phyloP scores from a whole-genome alignment of 2,113 vertebrate species.

The Chascanopsetta lugubris region DNA sequence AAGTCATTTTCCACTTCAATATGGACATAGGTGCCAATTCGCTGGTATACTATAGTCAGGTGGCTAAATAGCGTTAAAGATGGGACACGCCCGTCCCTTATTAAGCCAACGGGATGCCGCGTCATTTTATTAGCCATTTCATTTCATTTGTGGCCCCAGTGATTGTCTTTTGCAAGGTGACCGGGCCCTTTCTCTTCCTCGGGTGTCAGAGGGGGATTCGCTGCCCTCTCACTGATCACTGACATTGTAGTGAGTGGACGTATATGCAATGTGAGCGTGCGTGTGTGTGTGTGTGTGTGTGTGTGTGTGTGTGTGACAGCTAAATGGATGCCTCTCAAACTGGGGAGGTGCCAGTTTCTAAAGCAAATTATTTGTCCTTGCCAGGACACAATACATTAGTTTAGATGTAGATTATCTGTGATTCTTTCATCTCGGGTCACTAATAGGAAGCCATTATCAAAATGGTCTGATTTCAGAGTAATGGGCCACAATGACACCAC shows the following conservation, averaged over 20 bases:
- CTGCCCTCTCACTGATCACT: constrained; percentile 50
- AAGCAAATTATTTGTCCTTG: constrained; percentile 73
- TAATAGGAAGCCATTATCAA: constrained; percentile 79
- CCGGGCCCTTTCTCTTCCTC: constrained; percentile 44
- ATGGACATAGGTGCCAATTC: constrained; percentile 96
- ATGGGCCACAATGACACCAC: constrained; percentile 71
- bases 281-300: not conserved
- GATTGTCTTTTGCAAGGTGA: constrained; percentile 77
- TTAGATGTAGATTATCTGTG: constrained; percentile 73
- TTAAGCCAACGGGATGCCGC: constrained; percentile 65
- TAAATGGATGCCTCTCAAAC: constrained; percentile 58
- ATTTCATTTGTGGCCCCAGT: constrained; percentile 71
- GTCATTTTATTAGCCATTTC: constrained; percentile 78
- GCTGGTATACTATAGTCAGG: constrained; percentile 91
- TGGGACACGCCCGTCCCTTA: constrained; percentile 69
- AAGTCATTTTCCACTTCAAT: constrained; percentile 98
- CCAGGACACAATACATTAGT: constrained; percentile 73
- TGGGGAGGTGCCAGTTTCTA: constrained; percentile 60
- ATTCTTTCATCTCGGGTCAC: constrained; percentile 75
- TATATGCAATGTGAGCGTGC: not conserved
- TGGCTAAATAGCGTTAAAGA: constrained; percentile 95
- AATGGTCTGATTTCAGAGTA: constrained; percentile 76
- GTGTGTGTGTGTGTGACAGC: constrained; percentile 32
- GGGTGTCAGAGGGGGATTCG: constrained; percentile 67
- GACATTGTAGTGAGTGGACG: constrained; percentile 56